A percentile compares a stretch with the other conserved stretches of the same genome.
phyloP scores from a whole-genome alignment of 2,888 invertebrate genomes.

The Macrostomum cliftonense region DNA sequence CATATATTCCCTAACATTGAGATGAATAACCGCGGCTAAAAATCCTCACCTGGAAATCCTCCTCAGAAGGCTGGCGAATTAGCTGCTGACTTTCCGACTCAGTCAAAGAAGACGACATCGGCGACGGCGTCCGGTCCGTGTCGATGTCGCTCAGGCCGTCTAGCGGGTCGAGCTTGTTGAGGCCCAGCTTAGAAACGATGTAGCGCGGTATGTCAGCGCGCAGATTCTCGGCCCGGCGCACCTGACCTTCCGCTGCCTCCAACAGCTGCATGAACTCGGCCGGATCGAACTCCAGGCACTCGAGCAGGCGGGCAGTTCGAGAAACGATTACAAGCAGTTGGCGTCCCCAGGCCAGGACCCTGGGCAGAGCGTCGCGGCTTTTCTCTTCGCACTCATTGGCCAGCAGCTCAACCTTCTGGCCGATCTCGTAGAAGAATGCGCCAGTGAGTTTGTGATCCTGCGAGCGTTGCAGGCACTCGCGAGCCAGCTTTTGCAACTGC shows the following conservation, averaged over 20 bases:
- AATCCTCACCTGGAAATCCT: no score
- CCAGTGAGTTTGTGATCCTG: conserved; percentile 82
- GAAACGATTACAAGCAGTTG: conserved; percentile 81
- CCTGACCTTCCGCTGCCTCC: conserved; percentile 61
- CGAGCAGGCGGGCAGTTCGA: conserved; percentile 77
- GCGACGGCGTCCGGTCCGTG: no score
- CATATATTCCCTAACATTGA: no score
- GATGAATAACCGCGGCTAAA: no score
- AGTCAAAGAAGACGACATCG: no score
- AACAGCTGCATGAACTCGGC: conserved; percentile 89
- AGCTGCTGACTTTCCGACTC: no score
- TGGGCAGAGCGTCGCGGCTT: conserved; percentile 67
- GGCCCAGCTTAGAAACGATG: conserved; percentile 83
- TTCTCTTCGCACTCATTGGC: conserved; percentile 83
- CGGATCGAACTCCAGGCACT: conserved; percentile 96
- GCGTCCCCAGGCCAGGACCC: conserved; percentile 70
- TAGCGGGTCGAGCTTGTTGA: conserved; percentile 52
- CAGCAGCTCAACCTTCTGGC: conserved; percentile 79
- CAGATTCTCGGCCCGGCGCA: conserved; percentile 20
- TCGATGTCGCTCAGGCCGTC: no score
- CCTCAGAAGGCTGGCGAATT: no score
- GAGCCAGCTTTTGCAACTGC: conserved; percentile 65
- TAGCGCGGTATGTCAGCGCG: conserved; percentile 87
- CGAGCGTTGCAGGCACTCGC: conserved; percentile 85
- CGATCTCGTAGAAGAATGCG: conserved; percentile 91